phyloP scores from a whole-genome alignment of 1,140 invertebrate species.

The Trichonephila inaurata region DNA sequence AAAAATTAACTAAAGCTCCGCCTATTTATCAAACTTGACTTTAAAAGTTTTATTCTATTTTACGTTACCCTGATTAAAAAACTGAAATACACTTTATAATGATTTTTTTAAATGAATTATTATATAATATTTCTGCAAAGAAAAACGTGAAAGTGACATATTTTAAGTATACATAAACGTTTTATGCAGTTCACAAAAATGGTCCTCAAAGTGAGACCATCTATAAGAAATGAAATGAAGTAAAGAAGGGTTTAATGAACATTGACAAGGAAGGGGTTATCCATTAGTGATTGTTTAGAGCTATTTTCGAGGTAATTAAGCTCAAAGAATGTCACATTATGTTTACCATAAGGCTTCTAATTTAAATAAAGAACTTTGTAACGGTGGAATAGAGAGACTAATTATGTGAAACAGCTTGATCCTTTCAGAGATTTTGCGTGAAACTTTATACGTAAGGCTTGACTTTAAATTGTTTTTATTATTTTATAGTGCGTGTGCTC shows the following conservation, averaged over 20 bases:
- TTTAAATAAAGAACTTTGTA: neutral
- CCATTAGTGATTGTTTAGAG: conserved; percentile 1
- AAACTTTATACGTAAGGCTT: neutral
- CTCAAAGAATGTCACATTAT: neutral
- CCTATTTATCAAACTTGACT: no score
- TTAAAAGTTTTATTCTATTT: no score
- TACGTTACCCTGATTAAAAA: no score
- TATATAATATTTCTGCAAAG: no score
- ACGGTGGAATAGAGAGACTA: neutral
- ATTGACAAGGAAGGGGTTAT: conserved; percentile 11
- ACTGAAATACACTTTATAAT: no score
- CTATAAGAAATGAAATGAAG: neutral
- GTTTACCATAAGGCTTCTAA: neutral
- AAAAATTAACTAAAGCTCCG: no score
- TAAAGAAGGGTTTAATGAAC: neutral
- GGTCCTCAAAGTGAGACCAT: neutral
- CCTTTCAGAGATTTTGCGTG: neutral
- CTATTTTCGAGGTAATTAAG: conserved; percentile 15
- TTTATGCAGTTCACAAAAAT: neutral
- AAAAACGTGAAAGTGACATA: no score
- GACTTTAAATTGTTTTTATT: no score
- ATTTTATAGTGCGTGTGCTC: no score
- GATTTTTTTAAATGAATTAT: no score
- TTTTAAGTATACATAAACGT: neutral
- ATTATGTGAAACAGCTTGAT: neutral